Evolutionary conservation across 2,797 vertebrate species (phyloP).

Genomic region (Siniperca obscura): DNA sequence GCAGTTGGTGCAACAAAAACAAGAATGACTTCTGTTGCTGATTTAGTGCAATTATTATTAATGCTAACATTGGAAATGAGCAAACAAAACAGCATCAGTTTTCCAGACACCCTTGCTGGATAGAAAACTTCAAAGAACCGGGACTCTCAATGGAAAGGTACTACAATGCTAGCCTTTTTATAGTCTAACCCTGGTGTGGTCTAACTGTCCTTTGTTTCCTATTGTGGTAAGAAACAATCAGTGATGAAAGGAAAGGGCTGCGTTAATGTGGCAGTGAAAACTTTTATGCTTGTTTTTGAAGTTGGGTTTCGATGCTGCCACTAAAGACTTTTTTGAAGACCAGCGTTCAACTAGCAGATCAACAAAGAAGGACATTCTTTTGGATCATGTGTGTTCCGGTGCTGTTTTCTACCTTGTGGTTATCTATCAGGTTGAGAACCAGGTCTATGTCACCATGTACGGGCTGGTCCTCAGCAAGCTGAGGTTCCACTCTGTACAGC

Average conservation of each 20-base stretch:
- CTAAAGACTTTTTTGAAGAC: neutral
- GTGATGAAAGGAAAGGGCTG: slow-evolving; percentile 28
- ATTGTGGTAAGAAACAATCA: slow-evolving; percentile 41
- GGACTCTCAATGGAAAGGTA: neutral
- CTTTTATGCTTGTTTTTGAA: slow-evolving; percentile 12
- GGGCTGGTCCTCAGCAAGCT: slow-evolving; percentile 97
- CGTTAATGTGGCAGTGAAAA: slow-evolving; percentile 12
- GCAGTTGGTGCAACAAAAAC: neutral
- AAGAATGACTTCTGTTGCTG: neutral
- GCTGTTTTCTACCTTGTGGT: slow-evolving; percentile 92
- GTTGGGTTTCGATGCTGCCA: slow-evolving; percentile 13
- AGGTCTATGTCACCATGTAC: slow-evolving; percentile 98
- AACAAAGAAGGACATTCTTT: slow-evolving; percentile 2
- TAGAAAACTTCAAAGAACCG: slow-evolving; percentile 11
- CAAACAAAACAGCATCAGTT: slow-evolving; percentile 21
- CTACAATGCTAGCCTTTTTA: neutral
- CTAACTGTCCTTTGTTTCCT: slow-evolving; percentile 33
- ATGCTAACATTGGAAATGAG: neutral
- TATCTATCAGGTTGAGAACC: slow-evolving; percentile 98
- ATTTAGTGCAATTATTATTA: slow-evolving; percentile 1
- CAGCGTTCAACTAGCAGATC: neutral
- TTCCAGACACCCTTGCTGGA: slow-evolving; percentile 13
- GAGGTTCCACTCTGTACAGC: slow-evolving; percentile 97
- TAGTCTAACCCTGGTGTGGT: slow-evolving; percentile 12
- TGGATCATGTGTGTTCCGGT: neutral